Conservation (phyloP, 2,113 vertebrate species). For the Camelus bactrianus region DNA sequence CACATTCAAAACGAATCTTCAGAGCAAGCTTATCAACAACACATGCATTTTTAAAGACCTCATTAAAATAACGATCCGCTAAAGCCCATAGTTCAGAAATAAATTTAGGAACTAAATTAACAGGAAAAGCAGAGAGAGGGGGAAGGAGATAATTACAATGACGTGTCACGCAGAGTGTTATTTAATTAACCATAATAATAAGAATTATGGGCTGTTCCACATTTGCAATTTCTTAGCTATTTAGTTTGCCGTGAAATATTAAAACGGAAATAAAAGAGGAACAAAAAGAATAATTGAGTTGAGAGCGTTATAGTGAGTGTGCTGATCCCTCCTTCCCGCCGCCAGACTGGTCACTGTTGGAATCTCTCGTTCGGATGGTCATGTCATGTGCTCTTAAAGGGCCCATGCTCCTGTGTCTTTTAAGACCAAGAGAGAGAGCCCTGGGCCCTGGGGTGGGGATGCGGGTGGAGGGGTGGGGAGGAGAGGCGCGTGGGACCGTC, state of each 20-base stretch:
- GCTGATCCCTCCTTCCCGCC: background rate
- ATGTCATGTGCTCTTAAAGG: background rate
- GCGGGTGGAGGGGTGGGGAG: too few relatives aligned
- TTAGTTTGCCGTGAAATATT: constrained; percentile 59
- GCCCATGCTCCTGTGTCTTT: fast-evolving
- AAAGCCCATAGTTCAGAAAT: constrained; percentile 62
- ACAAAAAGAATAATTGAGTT: background rate
- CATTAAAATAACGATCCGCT: constrained; percentile 51
- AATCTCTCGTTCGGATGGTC: background rate
- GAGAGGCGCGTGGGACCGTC: fast-evolving
- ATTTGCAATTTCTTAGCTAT: constrained; percentile 64
- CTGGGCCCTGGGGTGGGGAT: fast-evolving
- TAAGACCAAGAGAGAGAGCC: background rate
- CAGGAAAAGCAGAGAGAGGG: constrained; percentile 48
- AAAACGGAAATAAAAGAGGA: constrained; percentile 39
- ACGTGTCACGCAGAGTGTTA: constrained; percentile 25
- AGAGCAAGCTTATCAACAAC: constrained; percentile 2
- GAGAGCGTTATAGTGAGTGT: background rate
- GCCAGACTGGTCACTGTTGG: background rate
- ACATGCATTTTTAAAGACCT: constrained; percentile 60
- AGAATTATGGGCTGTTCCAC: constrained; percentile 47
- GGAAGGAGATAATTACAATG: constrained; percentile 56
- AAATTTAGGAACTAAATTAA: constrained; percentile 73
- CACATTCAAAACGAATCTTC: background rate
- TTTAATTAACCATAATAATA: constrained; percentile 67